A percentile compares a stretch with the other conserved stretches of the same genome.
Evolutionary conservation across 2,113 vertebrate genomes (phyloP).

Genomic region (Echinops telfairi): DNA sequence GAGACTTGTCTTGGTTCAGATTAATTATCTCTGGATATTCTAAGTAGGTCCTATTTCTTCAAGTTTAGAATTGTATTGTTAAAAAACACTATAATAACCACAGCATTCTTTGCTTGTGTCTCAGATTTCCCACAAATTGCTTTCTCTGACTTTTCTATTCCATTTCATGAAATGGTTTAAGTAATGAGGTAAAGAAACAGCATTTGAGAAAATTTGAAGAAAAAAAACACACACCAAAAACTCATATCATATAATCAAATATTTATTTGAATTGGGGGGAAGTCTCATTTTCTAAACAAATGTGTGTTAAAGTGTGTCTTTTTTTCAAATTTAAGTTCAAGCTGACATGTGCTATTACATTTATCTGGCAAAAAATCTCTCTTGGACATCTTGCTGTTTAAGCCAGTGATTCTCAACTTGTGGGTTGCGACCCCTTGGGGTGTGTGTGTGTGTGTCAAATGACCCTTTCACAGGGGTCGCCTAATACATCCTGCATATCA

Average conservation of each 20-base stretch:
- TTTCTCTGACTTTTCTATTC: slow-evolving; percentile 54
- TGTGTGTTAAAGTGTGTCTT: slow-evolving; percentile 6
- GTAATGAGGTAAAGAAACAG: slow-evolving; percentile 28
- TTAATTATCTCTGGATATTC: slow-evolving; percentile 30
- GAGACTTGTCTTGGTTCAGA: slow-evolving; percentile 44
- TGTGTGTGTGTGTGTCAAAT: no score
- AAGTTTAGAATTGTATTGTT: slow-evolving; percentile 34
- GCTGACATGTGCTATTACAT: slow-evolving; percentile 45
- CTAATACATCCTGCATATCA: no score
- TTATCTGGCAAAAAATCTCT: slow-evolving; percentile 66
- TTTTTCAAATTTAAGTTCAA: slow-evolving; percentile 63
- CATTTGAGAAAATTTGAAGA: slow-evolving; percentile 66
- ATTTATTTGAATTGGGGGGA: slow-evolving; percentile 39
- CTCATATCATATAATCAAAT: slow-evolving; percentile 31
- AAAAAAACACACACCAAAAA: neutral
- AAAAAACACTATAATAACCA: neutral
- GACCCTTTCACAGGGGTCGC: no score
- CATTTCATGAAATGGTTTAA: slow-evolving; percentile 45
- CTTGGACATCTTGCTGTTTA: slow-evolving; percentile 21
- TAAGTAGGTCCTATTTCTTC: slow-evolving; percentile 9
- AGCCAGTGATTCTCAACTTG: slow-evolving; percentile 55
- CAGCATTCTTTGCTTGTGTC: slow-evolving; percentile 34
- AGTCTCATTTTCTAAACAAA: slow-evolving; percentile 10
- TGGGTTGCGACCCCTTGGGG: no score
- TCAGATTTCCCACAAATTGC: slow-evolving; percentile 20